Base-by-base conservation (phyloP, 2,797 vertebrate species). In the Coccyzus lansbergi region DNA sequence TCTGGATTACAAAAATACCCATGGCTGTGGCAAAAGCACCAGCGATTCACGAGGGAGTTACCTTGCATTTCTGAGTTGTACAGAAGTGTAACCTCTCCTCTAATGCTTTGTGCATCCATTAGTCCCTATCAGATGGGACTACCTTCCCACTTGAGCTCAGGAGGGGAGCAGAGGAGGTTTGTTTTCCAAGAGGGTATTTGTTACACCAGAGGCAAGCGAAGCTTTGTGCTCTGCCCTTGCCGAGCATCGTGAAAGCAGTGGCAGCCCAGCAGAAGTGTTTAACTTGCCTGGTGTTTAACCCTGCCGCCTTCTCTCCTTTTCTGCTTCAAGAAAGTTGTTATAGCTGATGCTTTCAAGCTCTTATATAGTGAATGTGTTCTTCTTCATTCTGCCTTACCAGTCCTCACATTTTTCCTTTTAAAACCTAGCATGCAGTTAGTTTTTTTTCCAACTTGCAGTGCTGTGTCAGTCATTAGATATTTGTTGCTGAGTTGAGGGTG, bases 361-460 rank as follows among this genome's bases (percentile, higher is more conserved):
- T 48, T 76, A 55, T 69, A 15, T 88, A 67, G 92, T 51, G 59
- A 62, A 86, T 31, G 42, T 25, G 44, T 78, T 93, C 86, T 70
- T 93, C 86, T 82, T 88, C 69, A 8, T 64, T 80, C 86, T 83
- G 74, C 86, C 72, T 83, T 42, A 83, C 28, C 69, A 77, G 74
- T 58, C 88, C 58, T 89, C 82, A 28, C 31, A 7, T 82, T 84
- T 77, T 52, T 69, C 76, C 72, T 80, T 86, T 82, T 74, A 44
- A 75, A 88, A 90, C 80, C 92, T 65, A 59, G 56, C 72, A 29
- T 1, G 24, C 92, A 59, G 56, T 93, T 48, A 42, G 42, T 36
- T 59, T 28, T 77, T 17, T 46, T 25, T 9, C 46, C 56, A 28
- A 2, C 44, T 24, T 48, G 42, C 22, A 5, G 29, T 5, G 44